Percentiles rank a stretch among this genome's conserved stretches.
phyloP scores from a whole-genome alignment of 2,113 vertebrate species.

The Poeciliopsis prolifica region DNA sequence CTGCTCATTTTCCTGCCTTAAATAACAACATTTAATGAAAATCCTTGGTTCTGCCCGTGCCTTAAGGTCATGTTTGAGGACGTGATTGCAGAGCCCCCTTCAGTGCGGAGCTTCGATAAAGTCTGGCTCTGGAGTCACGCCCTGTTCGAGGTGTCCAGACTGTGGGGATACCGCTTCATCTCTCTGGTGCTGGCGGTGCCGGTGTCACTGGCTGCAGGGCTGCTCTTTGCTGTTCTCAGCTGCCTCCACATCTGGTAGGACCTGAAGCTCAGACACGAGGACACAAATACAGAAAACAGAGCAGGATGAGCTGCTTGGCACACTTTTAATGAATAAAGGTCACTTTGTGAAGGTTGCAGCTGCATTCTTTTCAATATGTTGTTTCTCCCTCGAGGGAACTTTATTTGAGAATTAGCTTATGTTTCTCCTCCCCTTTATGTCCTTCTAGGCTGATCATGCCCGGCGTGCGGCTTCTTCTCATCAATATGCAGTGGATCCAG shows the following conservation, averaged over 20 bases:
- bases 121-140: slow-evolving; percentile 73
- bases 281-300: neutral
- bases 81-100: slow-evolving; percentile 72
- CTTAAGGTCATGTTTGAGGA: slow-evolving; percentile 73
- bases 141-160: slow-evolving; percentile 68
- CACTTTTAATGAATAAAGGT: neutral
- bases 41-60: slow-evolving; percentile 9
- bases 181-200: slow-evolving; percentile 69
- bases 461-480: slow-evolving; percentile 66
- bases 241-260: slow-evolving; percentile 74
- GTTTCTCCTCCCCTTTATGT: slow-evolving; percentile 15
- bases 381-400: neutral
- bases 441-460: slow-evolving; percentile 70
- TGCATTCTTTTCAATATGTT: neutral
- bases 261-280: neutral
- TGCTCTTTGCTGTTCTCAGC: slow-evolving; percentile 67
- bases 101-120: slow-evolving; percentile 69
- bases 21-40: neutral
- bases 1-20: neutral
- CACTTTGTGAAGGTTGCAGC: neutral
- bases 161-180: slow-evolving; percentile 66
- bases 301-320: neutral
- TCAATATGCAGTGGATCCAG: slow-evolving; percentile 72
- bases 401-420: neutral
- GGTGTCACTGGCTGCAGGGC: slow-evolving; percentile 61